Evolutionary conservation across 1,140 invertebrate species (phyloP).

Genomic region (Metaphire vulgaris): DNA sequence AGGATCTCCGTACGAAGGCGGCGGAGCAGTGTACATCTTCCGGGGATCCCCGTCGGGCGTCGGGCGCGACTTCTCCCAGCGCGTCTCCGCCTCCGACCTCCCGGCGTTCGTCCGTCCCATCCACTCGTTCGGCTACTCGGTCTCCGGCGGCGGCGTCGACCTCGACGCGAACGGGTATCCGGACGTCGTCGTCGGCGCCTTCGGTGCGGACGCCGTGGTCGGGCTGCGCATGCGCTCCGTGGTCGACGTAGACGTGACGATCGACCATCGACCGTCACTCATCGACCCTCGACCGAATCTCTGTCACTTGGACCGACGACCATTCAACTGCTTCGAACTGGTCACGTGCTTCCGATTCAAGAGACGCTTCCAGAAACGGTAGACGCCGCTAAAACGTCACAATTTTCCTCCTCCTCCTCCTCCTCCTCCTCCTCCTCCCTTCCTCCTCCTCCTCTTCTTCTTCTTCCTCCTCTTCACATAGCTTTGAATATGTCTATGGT

Average conservation of each 20-base stretch:
- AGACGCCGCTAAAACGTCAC: too few relatives aligned
- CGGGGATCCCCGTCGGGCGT: slow-evolving; percentile 65
- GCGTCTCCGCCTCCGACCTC: slow-evolving; percentile 37
- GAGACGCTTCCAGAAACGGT: neutral
- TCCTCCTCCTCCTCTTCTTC: too few relatives aligned
- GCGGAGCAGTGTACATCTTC: slow-evolving; percentile 83
- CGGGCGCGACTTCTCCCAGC: slow-evolving; percentile 41
- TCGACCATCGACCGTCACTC: slow-evolving; percentile 24
- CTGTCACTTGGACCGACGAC: slow-evolving; percentile 22
- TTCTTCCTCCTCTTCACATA: too few relatives aligned
- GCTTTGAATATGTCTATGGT: too few relatives aligned
- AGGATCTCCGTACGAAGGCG: slow-evolving; percentile 89
- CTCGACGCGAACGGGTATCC: slow-evolving; percentile 48
- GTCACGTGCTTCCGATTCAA: slow-evolving; percentile 35
- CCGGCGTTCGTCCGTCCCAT: slow-evolving; percentile 23
- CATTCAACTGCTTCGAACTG: slow-evolving; percentile 34
- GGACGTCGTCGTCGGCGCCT: slow-evolving; percentile 49
- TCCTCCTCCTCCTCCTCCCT: too few relatives aligned
- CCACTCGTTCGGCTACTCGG: slow-evolving; percentile 44
- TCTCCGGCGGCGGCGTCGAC: slow-evolving; percentile 44
- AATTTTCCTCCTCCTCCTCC: too few relatives aligned
- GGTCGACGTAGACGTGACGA: slow-evolving; percentile 57
- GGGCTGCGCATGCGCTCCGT: slow-evolving; percentile 71
- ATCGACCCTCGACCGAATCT: slow-evolving; percentile 30
- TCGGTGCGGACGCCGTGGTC: slow-evolving; percentile 41